A percentile compares a stretch with the other conserved stretches of the same genome.
phyloP scores from a whole-genome alignment of 2,888 invertebrate genomes.

The Crematogaster levior region DNA sequence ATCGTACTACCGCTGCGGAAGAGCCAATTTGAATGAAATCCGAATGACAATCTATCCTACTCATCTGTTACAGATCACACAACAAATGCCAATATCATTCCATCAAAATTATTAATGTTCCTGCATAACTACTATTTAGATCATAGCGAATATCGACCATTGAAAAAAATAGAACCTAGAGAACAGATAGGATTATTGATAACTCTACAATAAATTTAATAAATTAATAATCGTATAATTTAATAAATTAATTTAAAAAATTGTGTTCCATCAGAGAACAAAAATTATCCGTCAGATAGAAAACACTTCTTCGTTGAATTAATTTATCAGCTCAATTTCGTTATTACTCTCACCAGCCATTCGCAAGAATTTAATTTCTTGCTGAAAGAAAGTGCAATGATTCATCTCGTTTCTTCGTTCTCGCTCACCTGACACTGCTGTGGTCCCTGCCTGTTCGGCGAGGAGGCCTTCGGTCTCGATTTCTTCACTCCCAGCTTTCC shows the following conservation, averaged over 20 bases:
- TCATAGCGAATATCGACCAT: not conserved
- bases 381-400: not conserved
- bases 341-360: not conserved
- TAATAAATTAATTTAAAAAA: not conserved
- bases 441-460: slow-evolving; percentile 96
- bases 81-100: slow-evolving; percentile 32
- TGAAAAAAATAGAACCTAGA: not conserved
- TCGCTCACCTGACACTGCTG: slow-evolving; percentile 94
- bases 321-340: not conserved
- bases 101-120: slow-evolving; percentile 37
- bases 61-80: slow-evolving; percentile 31
- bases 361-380: not conserved
- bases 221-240: too few relatives aligned
- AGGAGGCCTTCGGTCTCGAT: slow-evolving; percentile 93
- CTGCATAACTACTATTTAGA: slow-evolving; percentile 1
- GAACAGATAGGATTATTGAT: not conserved
- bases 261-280: too few relatives aligned
- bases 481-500: slow-evolving; percentile 89
- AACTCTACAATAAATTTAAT: not conserved
- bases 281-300: too few relatives aligned
- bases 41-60: slow-evolving; percentile 28
- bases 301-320: not conserved
- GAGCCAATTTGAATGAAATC: slow-evolving; percentile 40
- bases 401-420: not conserved
- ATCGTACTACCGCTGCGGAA: slow-evolving; percentile 7